Conservation (phyloP, 2,888 invertebrate genomes). For the Pristionchus arcanus region DNA sequence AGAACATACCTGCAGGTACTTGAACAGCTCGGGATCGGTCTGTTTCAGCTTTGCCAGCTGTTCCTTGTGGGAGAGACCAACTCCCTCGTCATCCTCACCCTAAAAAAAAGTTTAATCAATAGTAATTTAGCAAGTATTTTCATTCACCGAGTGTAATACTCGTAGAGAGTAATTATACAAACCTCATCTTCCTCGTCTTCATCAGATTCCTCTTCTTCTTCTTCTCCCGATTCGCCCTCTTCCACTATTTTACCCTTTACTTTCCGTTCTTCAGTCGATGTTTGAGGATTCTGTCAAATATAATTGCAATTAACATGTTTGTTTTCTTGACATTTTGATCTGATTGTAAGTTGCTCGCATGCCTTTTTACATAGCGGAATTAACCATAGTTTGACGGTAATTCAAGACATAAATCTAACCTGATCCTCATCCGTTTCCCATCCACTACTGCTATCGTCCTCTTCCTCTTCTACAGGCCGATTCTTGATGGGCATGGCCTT, state of each 20-base stretch:
- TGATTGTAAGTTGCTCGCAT: too few relatives aligned
- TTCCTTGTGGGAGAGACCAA: slow-evolving; percentile 39
- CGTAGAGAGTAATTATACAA: not conserved
- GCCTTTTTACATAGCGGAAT: too few relatives aligned
- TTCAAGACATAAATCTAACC: not conserved
- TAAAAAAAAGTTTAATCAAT: not conserved
- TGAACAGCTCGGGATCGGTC: slow-evolving; percentile 73
- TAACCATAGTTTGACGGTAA: not conserved
- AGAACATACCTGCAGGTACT: slow-evolving; percentile 61
- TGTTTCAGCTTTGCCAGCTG: slow-evolving; percentile 58
- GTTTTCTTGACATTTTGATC: too few relatives aligned
- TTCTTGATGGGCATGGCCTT: not conserved
- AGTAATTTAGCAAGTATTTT: too few relatives aligned
- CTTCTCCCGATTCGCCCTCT: slow-evolving; percentile 11
- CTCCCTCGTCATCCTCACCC: slow-evolving; percentile 35
- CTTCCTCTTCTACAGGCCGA: not conserved
- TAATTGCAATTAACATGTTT: not conserved
- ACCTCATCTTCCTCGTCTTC: slow-evolving; percentile 35
- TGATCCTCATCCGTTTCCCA: slow-evolving; percentile 48
- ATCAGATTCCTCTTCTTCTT: slow-evolving; percentile 2
- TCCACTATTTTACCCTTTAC: slow-evolving; percentile 30
- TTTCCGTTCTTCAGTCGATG: not conserved
- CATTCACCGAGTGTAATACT: not conserved
- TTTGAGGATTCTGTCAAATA: slow-evolving; percentile 18
- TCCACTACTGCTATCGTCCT: slow-evolving; percentile 38